Evolutionary conservation across 2,888 invertebrate species (phyloP).

Genomic region (Chelonus formosanus): DNA sequence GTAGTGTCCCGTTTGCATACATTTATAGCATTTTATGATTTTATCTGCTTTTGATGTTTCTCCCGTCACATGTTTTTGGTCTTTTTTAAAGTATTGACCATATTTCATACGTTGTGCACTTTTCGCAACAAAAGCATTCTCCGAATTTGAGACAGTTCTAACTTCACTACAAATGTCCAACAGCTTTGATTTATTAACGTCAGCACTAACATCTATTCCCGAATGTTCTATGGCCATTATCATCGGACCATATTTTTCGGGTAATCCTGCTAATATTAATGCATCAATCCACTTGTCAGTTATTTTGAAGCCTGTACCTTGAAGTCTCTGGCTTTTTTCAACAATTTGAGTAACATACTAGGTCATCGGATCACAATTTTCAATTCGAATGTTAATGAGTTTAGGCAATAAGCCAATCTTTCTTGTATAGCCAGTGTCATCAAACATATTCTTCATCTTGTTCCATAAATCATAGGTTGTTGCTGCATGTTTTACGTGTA

Average conservation of each 20-base stretch:
- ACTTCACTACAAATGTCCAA: too few relatives aligned
- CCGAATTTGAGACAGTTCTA: too few relatives aligned
- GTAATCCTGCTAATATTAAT: conserved; percentile 26
- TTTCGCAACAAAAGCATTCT: too few relatives aligned
- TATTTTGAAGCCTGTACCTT: conserved; percentile 14
- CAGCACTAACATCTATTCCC: conserved; percentile 43
- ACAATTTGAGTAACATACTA: conserved; percentile 49
- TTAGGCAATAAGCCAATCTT: conserved; percentile 46
- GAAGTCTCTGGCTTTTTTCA: conserved; percentile 37
- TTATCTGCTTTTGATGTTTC: too few relatives aligned
- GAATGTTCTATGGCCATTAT: conserved; percentile 42
- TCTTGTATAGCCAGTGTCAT: conserved; percentile 48
- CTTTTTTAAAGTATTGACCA: too few relatives aligned
- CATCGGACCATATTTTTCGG: conserved; percentile 40
- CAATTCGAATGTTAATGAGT: conserved; percentile 45
- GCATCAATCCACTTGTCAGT: conserved; percentile 17
- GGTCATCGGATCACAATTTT: conserved; percentile 47
- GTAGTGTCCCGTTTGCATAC: conserved; percentile 37
- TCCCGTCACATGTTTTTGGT: too few relatives aligned
- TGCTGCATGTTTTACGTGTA: conserved; percentile 45
- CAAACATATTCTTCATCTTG: conserved; percentile 44
- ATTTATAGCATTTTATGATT: conserved; percentile 38
- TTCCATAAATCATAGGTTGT: conserved; percentile 43
- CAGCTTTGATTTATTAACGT: conserved; percentile 49
- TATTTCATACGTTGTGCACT: too few relatives aligned